phyloP scores from a whole-genome alignment of 2,113 vertebrate species.

The Lonchura striata region DNA sequence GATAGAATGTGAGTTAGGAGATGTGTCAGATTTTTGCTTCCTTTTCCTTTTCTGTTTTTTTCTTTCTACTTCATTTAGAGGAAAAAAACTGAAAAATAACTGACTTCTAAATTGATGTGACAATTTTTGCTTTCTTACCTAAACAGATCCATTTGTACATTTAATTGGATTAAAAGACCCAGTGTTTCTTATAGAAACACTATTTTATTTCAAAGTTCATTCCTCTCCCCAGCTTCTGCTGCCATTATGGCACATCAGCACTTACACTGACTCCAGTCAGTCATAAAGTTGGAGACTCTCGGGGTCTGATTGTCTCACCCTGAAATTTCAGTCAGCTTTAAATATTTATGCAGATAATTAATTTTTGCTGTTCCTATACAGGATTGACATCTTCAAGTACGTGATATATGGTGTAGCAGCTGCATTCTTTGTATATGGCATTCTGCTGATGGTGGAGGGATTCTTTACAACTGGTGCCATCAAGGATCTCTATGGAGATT shows the following conservation, averaged over 20 bases:
- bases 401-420: slow-evolving; percentile 98
- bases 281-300: not conserved
- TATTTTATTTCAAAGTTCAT: not conserved
- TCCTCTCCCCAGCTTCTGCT: not conserved
- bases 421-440: slow-evolving; percentile 97
- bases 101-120: not conserved
- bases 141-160: not conserved
- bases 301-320: not conserved
- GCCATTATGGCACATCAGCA: not conserved
- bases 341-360: slow-evolving; percentile 1
- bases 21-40: not conserved
- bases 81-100: not conserved
- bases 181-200: not conserved
- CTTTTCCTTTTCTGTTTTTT: not conserved
- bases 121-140: not conserved
- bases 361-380: slow-evolving; percentile 55
- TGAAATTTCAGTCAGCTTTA: not conserved
- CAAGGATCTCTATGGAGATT: slow-evolving; percentile 97
- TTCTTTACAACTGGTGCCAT: slow-evolving; percentile 99
- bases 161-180: not conserved
- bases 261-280: not conserved
- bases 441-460: slow-evolving; percentile 98
- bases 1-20: not conserved
- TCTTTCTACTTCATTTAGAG: not conserved
- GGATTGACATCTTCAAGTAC: slow-evolving; percentile 99